Base-by-base conservation (phyloP, 2,888 invertebrate genomes). In the Exocentrus adspersus region DNA sequence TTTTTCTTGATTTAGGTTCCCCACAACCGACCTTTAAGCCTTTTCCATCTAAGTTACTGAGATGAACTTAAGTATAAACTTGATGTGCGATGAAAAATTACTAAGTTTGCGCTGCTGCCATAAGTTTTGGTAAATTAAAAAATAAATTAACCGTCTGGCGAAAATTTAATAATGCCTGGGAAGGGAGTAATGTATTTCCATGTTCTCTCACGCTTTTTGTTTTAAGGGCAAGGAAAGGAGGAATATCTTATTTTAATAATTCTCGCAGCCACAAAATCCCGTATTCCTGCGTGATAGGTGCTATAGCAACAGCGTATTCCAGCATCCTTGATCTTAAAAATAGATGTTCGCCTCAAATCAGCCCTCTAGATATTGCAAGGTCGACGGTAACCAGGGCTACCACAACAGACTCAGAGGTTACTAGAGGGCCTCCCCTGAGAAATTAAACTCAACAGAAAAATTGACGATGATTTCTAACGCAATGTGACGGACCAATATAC, bases 401-500 rank as follows among this genome's bases (percentile, higher is more conserved):
- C 59, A 50, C 59, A 41, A 59, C 50, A 50, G 42, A 59, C 50
- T 19, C 20, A 28, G 50, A 42, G 59, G 59, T 59, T 51, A 59
- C 51, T 50, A 43, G 37, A 50, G 10, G 28, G 59, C 59, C 51
- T 50, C 59, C 59, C 59, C 12, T 59, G 59, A 59, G 59, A 59
- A 59, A 59, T 59, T 59, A 59, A 43, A 50, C 59, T 51, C 59
- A 24, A 50, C 42, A 59, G 59, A 59, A 59, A 59, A 59, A 59
- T 41, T 19, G 50, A 41, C 24, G 60, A 46, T 68, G 64, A 54
- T 53, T 59, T 59, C 53, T 63, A 53, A 57, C 61, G 56, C 42
- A 54, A 61, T 48, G 57, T 65, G 61, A 62, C 60, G 63, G 45
- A 54, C 62, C 64, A 65, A 68, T 60, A 65, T 56, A 58, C 58